Conservation (phyloP, 2,888 invertebrate species). For the Netelia virgata region DNA sequence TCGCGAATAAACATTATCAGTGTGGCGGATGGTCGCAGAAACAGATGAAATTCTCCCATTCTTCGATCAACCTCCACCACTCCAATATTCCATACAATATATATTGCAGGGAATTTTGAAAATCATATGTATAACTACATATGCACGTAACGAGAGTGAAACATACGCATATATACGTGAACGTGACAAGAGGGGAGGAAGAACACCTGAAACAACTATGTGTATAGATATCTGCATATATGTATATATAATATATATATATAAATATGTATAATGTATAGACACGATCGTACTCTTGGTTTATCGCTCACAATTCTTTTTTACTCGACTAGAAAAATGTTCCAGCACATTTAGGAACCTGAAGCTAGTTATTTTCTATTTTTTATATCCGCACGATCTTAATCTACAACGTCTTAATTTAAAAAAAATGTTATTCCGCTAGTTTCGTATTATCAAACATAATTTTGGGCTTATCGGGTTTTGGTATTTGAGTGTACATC, state of each 20-base stretch:
- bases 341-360: not conserved
- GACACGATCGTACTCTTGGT: constrained; percentile 4
- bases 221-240: not conserved
- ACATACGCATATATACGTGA: not conserved
- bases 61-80: constrained; percentile 13
- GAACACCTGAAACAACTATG: constrained; percentile 78
- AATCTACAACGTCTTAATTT: too few relatives aligned
- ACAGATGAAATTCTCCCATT: constrained; percentile 71
- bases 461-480: too few relatives aligned
- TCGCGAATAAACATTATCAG: constrained; percentile 78
- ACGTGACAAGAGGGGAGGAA: constrained; percentile 35
- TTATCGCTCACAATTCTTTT: constrained; percentile 53
- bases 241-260: not conserved
- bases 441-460: too few relatives aligned
- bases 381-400: not conserved
- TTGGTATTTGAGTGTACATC: too few relatives aligned
- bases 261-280: not conserved
- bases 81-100: not conserved
- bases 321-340: not conserved
- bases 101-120: not conserved
- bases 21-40: constrained; percentile 67
- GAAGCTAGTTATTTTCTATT: not conserved
- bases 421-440: too few relatives aligned
- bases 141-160: too few relatives aligned
- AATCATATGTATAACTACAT: not conserved